phyloP scores from a whole-genome alignment of 2,797 vertebrate species.

The Silurus aristotelis region DNA sequence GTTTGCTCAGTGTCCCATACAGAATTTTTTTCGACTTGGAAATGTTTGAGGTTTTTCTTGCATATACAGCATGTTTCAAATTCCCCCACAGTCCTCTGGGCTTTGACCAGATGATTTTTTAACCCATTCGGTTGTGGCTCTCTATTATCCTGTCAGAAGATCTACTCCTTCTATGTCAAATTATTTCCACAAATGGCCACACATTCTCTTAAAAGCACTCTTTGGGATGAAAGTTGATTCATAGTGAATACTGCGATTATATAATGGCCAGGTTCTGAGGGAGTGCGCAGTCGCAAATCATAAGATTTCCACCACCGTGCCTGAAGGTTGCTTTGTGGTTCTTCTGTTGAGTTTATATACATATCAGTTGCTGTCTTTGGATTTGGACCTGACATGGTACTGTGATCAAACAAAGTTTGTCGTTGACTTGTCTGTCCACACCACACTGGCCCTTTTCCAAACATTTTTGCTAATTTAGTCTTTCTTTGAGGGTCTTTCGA shows the following conservation, averaged over 20 bases:
- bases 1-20: neutral
- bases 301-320: neutral
- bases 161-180: neutral
- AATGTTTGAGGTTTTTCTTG: slow-evolving; percentile 3
- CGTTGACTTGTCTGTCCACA: neutral
- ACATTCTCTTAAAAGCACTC: neutral
- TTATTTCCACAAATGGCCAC: neutral
- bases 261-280: neutral
- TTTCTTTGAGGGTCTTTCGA: neutral
- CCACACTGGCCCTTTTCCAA: neutral
- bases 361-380: neutral
- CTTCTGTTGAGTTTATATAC: neutral
- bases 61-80: neutral
- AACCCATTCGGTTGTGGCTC: neutral
- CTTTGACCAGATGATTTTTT: neutral
- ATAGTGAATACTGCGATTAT: neutral
- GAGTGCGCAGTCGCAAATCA: neutral
- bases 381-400: neutral
- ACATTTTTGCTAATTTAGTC: neutral
- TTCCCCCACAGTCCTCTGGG: neutral
- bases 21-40: neutral
- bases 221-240: neutral
- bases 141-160: neutral
- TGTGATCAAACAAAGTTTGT: neutral
- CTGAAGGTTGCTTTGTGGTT: neutral